phyloP scores from a whole-genome alignment of 2,888 invertebrate genomes.

The Autographa gamma region DNA sequence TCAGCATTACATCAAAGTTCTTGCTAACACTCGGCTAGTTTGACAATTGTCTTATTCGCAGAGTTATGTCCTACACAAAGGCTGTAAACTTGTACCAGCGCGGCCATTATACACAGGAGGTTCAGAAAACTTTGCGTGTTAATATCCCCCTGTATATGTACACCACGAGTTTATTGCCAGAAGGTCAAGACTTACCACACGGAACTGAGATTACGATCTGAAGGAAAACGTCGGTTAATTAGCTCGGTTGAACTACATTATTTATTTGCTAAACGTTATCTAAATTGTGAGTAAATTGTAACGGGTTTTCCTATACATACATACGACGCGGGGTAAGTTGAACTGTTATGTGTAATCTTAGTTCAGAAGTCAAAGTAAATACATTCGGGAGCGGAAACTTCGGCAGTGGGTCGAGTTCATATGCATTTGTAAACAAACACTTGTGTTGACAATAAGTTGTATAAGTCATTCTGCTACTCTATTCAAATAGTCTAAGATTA shows the following conservation, averaged over 20 bases:
- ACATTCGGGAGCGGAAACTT: constrained; percentile 34
- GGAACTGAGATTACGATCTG: not conserved
- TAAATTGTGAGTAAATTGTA: not conserved
- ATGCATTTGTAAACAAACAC: constrained; percentile 26
- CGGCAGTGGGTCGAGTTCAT: constrained; percentile 42
- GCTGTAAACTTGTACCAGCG: constrained; percentile 18
- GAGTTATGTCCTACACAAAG: not conserved
- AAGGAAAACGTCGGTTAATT: not conserved
- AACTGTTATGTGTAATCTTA: constrained; percentile 46
- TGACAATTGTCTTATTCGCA: not conserved
- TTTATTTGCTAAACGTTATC: not conserved
- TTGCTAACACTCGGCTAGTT: constrained; percentile 1
- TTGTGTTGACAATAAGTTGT: not conserved
- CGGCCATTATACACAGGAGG: constrained; percentile 25
- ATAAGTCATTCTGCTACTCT: not conserved
- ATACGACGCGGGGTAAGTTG: constrained; percentile 32
- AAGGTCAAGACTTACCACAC: constrained; percentile 20
- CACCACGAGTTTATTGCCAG: constrained; percentile 3
- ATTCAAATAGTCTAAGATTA: not conserved
- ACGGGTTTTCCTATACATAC: not conserved
- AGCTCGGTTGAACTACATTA: not conserved
- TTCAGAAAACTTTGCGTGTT: constrained; percentile 42
- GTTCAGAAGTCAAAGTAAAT: constrained; percentile 50
- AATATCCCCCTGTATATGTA: constrained; percentile 10
- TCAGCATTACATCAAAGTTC: not conserved